Conservation (phyloP, 2,888 invertebrate species). For the Sipha maydis region DNA sequence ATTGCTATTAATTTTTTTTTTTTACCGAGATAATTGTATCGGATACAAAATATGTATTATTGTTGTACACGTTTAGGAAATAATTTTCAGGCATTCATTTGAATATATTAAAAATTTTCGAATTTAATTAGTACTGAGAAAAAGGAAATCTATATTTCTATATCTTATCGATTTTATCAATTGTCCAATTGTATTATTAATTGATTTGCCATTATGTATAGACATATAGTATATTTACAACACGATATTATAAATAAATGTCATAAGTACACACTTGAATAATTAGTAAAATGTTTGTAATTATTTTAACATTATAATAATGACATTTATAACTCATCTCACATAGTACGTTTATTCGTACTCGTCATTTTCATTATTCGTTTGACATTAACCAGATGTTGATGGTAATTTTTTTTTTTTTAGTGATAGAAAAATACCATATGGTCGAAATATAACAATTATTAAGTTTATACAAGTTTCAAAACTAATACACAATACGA, state of each 20-base stretch:
- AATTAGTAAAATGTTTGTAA: conserved; percentile 4
- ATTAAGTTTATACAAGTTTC: conserved; percentile 5
- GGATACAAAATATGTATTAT: background rate
- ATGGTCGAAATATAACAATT: conserved; percentile 41
- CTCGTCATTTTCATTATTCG: conserved; percentile 29
- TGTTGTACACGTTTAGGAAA: background rate
- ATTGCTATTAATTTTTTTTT: background rate
- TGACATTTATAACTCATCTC: background rate
- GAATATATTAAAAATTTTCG: background rate
- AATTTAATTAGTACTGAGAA: too few species aligned
- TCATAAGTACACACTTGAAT: background rate
- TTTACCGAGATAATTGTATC: background rate
- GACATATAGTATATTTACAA: too few species aligned
- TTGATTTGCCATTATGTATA: too few species aligned
- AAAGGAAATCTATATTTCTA: too few species aligned
- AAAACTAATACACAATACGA: background rate
- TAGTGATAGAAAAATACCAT: conserved; percentile 29
- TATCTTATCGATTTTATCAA: too few species aligned
- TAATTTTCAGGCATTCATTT: background rate
- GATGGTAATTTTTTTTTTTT: conserved; percentile 28
- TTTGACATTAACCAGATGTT: conserved; percentile 50
- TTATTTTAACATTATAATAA: conserved; percentile 1
- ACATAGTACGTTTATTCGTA: background rate
- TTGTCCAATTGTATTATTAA: too few species aligned
- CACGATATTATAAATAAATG: background rate